Conservation (phyloP, 2,113 vertebrate species). For the Gavialis gangeticus region DNA sequence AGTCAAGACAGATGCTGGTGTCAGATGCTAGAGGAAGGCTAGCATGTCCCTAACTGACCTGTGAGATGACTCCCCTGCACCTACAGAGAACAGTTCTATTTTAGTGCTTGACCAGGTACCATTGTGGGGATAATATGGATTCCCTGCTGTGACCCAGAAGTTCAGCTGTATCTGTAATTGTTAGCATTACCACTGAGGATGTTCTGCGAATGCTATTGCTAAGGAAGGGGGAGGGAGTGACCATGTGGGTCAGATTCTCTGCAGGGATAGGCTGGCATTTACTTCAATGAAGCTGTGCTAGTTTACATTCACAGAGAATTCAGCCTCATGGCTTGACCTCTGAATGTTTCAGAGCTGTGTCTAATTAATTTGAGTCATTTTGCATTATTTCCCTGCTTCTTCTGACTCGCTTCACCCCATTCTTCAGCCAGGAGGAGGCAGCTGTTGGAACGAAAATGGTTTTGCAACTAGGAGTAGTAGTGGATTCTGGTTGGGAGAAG, state of each 20-base stretch:
- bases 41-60: accelerated
- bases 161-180: not conserved
- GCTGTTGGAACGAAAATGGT: not conserved
- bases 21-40: not conserved
- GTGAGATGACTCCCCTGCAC: not conserved
- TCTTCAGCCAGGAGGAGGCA: not conserved
- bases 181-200: not conserved
- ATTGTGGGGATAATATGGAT: no score
- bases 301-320: not conserved
- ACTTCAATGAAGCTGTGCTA: not conserved
- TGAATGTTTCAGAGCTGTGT: not conserved
- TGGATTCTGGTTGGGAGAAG: not conserved
- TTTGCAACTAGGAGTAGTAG: not conserved
- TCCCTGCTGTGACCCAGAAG: not conserved
- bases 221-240: accelerated
- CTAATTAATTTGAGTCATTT: not conserved
- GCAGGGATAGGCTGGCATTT: not conserved
- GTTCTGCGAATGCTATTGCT: slow-evolving; percentile 10
- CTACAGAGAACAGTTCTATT: not conserved
- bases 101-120: not conserved
- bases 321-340: not conserved
- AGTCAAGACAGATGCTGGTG: not conserved
- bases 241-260: not conserved
- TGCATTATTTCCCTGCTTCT: not conserved
- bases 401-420: not conserved